Base-by-base conservation (phyloP, 2,113 vertebrate genomes). In the Rousettus leschenaultii region DNA sequence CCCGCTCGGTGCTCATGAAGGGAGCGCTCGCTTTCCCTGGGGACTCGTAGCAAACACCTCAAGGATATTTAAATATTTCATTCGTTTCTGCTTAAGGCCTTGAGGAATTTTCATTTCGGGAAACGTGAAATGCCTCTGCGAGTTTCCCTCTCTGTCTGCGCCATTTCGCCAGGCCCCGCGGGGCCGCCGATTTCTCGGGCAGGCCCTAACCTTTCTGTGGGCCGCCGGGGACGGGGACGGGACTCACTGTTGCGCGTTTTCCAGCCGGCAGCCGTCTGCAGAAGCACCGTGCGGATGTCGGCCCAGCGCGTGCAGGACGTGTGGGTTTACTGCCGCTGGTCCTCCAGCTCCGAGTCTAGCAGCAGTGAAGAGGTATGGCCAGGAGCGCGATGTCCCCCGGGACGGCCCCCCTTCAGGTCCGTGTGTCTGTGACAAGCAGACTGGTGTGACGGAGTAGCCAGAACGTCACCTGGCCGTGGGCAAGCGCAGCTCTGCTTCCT, bases 311-410 rank as follows among this genome's bases (percentile, higher is more conserved):
- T 96, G 40, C 95, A 91, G 0, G 86, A 15, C 0, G 8, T 98
- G 68, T 24, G 53, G 0, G 98, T 98, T 53, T 88, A 35, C n/a
- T 98, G 98, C 94, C 95, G 18, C 28, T 97, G 12, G 24, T 2
- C 82, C 11, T 95, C 94, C 95, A 95, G 97, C n/a, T 98, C 98
- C 0, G 98, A 98, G 43, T 98, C 98, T 0, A 21, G 59, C 93
- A 98, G 98, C 98, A 98, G 98, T 0, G 98, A 98, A 75, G 98
- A 98, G 98, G 98, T 98, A 94, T 11, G 95, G 3, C 18, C 38
- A 0, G 16, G 28, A 33, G n/a, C 9, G 19, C 1, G 3, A 24
- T 2, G 21, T 19, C 13, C 71, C 33, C 33, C 1, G 0, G 3
- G 16, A 8, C 7, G 0, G 33, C 9, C 0, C 10, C 33, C 11